These are phyloP conservation scores for Chloroceryle amazona DNA, from an alignment of 2,797 vertebrate genomes.

Conservation along the genomic window DNA sequence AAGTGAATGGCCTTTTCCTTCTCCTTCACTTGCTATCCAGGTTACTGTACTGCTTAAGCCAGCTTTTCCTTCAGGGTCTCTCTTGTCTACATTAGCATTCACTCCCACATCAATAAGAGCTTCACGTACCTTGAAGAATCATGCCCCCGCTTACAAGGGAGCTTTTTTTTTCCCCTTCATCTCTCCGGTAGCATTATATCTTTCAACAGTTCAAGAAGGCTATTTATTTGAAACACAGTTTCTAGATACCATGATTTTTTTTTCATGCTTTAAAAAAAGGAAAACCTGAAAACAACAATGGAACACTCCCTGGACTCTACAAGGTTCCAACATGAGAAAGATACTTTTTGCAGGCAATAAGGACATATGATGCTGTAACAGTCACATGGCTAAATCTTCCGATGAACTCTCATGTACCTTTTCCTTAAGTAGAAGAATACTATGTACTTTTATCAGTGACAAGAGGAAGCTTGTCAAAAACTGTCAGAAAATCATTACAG, in stretches of 20 bases:
- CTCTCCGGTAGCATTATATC: neutral
- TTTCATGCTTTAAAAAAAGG: neutral
- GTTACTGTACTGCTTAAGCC: neutral
- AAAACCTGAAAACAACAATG: neutral
- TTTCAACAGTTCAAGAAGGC: neutral
- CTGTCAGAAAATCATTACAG: neutral
- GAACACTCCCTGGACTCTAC: neutral
- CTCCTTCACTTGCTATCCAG: neutral
- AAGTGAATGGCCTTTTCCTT: neutral
- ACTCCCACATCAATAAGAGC: neutral
- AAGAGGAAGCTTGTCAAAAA: neutral
- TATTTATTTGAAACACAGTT: neutral
- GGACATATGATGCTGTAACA: fast-evolving
- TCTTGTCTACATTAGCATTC: neutral
- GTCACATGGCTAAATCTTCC: neutral
- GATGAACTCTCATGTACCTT: neutral
- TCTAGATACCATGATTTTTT: neutral
- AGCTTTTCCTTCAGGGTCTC: neutral
- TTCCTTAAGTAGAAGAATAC: neutral
- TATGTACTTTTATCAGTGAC: neutral
- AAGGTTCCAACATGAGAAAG: neutral
- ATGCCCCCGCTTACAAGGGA: neutral
- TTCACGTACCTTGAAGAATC: neutral
- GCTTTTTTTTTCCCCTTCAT: neutral
- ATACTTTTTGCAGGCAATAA: neutral